phyloP scores from a whole-genome alignment of 2,113 vertebrate species.

The Macaca nemestrina region DNA sequence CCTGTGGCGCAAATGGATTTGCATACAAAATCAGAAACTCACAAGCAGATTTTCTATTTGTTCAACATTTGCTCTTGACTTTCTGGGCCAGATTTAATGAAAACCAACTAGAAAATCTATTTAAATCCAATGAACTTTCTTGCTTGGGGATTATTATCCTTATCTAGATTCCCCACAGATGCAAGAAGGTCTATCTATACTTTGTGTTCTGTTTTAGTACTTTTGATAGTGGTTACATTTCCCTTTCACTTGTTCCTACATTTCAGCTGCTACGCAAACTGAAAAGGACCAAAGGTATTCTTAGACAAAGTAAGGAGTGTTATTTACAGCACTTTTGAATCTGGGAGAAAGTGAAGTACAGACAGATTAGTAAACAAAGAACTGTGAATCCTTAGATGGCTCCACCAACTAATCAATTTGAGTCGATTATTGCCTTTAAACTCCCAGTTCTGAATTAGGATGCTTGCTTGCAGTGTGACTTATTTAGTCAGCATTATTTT shows the following conservation, averaged over 20 bases:
- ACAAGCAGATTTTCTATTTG: conserved; percentile 21
- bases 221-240: neutral
- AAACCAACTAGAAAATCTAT: neutral
- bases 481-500: conserved; percentile 69
- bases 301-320: conserved; percentile 47
- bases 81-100: conserved; percentile 30
- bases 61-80: neutral
- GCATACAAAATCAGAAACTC: neutral
- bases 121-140: neutral
- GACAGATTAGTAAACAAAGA: conserved; percentile 67
- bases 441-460: conserved; percentile 56
- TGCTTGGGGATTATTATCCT: neutral
- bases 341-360: conserved; percentile 68
- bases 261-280: neutral
- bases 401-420: conserved; percentile 73
- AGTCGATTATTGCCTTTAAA: conserved; percentile 71
- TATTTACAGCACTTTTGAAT: conserved; percentile 58
- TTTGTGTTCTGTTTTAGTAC: neutral
- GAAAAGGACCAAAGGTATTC: conserved; percentile 39
- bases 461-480: conserved; percentile 56
- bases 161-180: conserved; percentile 7
- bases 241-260: neutral
- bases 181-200: neutral
- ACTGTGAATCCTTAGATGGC: conserved; percentile 58
- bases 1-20: neutral